Conservation (phyloP, 2,797 vertebrate species). For the Garrulus glandarius region DNA sequence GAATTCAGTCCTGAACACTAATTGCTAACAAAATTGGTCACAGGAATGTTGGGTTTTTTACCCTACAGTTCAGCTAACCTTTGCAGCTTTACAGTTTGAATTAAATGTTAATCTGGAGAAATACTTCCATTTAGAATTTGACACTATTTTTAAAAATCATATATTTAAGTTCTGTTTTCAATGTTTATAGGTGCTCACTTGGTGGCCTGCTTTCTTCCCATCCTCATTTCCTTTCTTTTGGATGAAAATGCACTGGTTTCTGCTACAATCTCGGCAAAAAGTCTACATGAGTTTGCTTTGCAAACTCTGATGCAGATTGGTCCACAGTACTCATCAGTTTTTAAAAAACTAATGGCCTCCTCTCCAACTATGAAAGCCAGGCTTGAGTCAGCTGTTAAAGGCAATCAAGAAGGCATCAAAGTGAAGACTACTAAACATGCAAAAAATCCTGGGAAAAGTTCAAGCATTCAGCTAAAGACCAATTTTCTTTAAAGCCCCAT, state of each 20-base stretch:
- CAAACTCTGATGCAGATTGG: slow-evolving; percentile 89
- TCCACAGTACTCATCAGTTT: slow-evolving; percentile 82
- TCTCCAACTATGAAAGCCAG: slow-evolving; percentile 87
- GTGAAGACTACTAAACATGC: slow-evolving; percentile 73
- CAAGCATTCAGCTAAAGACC: slow-evolving; percentile 91
- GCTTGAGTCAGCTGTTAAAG: slow-evolving; percentile 87
- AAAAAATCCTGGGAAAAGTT: slow-evolving; percentile 75
- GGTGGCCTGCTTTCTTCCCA: slow-evolving; percentile 82
- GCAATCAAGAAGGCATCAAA: slow-evolving; percentile 85
- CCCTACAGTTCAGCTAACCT: background rate
- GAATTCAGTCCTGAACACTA: background rate
- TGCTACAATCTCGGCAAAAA: slow-evolving; percentile 75
- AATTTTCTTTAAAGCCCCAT: slow-evolving; percentile 72
- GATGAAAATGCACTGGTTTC: slow-evolving; percentile 88
- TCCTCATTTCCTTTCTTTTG: slow-evolving; percentile 91
- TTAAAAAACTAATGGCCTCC: slow-evolving; percentile 84
- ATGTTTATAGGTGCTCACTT: slow-evolving; percentile 80
- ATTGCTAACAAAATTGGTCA: background rate
- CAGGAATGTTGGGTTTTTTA: background rate
- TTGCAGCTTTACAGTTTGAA: background rate
- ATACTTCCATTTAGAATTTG: background rate
- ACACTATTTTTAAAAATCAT: background rate
- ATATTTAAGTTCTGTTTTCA: background rate
- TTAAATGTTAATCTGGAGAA: background rate
- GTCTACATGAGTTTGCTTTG: slow-evolving; percentile 87